Percentiles rank a stretch among this genome's conserved stretches.
Evolutionary conservation across 1,140 invertebrate genomes (phyloP).

Genomic region (Drosophila lini): DNA sequence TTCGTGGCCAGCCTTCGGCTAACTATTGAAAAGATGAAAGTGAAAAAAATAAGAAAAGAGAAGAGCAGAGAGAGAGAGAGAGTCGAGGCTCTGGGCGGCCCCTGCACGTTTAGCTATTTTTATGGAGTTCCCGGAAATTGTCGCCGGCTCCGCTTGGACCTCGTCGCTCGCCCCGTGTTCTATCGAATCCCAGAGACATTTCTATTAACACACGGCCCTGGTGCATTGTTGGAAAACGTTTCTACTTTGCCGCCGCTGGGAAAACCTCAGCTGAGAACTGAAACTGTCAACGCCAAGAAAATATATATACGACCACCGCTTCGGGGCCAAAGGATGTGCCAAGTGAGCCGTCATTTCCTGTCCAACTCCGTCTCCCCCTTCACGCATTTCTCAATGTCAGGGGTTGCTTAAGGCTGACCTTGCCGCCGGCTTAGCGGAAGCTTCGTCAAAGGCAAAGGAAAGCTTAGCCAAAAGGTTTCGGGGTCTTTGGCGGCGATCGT

Average conservation of each 20-base stretch:
- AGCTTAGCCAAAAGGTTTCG: conserved; percentile 44
- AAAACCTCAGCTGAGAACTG: conserved; percentile 21
- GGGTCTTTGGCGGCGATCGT: conserved; percentile 19
- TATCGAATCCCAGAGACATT: conserved; percentile 53
- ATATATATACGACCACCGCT: neutral
- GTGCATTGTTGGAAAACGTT: conserved; percentile 50
- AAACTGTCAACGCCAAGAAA: conserved; percentile 44
- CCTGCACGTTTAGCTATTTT: conserved; percentile 78
- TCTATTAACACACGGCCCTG: conserved; percentile 74
- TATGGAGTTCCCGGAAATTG: conserved; percentile 78
- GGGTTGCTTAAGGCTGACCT: conserved; percentile 40
- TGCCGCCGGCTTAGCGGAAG: conserved; percentile 36
- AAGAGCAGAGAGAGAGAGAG: conserved; percentile 11
- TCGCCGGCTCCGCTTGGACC: conserved; percentile 40
- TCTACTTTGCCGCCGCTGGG: conserved; percentile 51
- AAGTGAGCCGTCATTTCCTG: conserved; percentile 46
- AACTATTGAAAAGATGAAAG: conserved; percentile 78
- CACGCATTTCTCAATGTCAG: conserved; percentile 50
- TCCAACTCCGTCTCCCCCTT: conserved; percentile 2
- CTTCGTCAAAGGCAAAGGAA: conserved; percentile 8
- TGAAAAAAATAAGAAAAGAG: conserved; percentile 45
- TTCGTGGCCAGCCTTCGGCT: conserved; percentile 48
- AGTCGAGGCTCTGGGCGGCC: conserved; percentile 66
- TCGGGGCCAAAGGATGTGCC: conserved; percentile 27
- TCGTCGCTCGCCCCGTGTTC: conserved; percentile 5